Conservation (phyloP, 2,797 vertebrate species). For the Vireo griseus region DNA sequence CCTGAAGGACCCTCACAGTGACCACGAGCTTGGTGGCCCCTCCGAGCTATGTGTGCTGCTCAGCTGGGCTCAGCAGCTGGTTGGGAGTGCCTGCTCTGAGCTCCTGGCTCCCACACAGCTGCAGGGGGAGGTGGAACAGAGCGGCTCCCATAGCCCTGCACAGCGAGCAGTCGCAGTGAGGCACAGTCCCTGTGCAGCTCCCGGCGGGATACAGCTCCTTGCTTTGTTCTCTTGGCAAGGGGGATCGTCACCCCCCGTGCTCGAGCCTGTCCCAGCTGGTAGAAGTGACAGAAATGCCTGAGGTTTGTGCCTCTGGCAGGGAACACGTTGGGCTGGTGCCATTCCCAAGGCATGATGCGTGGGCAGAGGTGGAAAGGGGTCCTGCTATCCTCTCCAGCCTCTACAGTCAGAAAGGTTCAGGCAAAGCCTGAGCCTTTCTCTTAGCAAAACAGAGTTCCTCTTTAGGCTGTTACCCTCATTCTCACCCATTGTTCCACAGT, state of each 20-base stretch:
- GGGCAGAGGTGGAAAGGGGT: not conserved
- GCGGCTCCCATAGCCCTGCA: not conserved
- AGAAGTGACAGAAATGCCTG: not conserved
- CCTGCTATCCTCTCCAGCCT: not conserved
- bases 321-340: not conserved
- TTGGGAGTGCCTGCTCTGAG: not conserved
- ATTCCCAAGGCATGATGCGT: not conserved
- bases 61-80: not conserved
- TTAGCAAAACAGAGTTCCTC: not conserved
- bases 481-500: not conserved
- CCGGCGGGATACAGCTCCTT: no score
- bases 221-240: not conserved
- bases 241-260: accelerated
- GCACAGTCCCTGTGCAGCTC: not conserved
- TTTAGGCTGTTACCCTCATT: not conserved
- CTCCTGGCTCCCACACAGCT: not conserved
- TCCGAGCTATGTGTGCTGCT: not conserved
- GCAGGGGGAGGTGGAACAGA: accelerated
- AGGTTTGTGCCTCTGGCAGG: not conserved
- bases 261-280: not conserved
- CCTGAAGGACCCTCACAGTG: no score
- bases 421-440: not conserved
- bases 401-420: not conserved
- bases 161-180: accelerated
- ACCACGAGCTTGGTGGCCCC: not conserved